These are phyloP conservation scores for Neelides sp. DNA, from an alignment of 1,140 invertebrate species.

Conservation along the genomic window DNA sequence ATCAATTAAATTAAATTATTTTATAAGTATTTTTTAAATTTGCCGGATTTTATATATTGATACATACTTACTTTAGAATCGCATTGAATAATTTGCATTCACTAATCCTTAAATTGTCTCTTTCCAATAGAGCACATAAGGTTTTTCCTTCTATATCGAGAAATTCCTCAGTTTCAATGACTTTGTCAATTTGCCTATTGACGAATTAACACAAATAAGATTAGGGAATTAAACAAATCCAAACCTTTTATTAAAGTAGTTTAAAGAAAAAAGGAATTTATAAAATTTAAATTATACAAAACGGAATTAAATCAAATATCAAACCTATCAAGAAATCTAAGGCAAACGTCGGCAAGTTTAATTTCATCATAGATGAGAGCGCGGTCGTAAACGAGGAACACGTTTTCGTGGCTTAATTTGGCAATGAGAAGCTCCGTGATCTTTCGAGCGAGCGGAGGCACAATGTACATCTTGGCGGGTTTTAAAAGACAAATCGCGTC, in stretches of 20 bases:
- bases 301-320: neutral
- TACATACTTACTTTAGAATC: slow-evolving; percentile 35
- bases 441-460: slow-evolving; percentile 73
- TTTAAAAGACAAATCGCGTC: slow-evolving; percentile 28
- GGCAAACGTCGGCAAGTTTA: slow-evolving; percentile 43
- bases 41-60: slow-evolving; percentile 1
- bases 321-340: slow-evolving; percentile 26
- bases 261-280: neutral
- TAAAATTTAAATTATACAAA: neutral
- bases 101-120: slow-evolving; percentile 66
- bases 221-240: neutral
- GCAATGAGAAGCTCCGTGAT: slow-evolving; percentile 84
- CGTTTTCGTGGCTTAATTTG: slow-evolving; percentile 81
- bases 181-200: slow-evolving; percentile 29
- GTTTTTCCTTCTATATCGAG: slow-evolving; percentile 76
- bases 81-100: slow-evolving; percentile 70
- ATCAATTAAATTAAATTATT: too few species aligned
- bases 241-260: neutral
- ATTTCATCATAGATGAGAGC: slow-evolving; percentile 81
- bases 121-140: slow-evolving; percentile 60
- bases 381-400: slow-evolving; percentile 76
- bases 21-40: too few species aligned
- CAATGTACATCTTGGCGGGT: slow-evolving; percentile 81
- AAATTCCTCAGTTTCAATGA: slow-evolving; percentile 66
- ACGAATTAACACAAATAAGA: neutral